These are phyloP conservation scores for Macropodus opercularis DNA, from an alignment of 2,797 vertebrate species.

Conservation along the genomic window DNA sequence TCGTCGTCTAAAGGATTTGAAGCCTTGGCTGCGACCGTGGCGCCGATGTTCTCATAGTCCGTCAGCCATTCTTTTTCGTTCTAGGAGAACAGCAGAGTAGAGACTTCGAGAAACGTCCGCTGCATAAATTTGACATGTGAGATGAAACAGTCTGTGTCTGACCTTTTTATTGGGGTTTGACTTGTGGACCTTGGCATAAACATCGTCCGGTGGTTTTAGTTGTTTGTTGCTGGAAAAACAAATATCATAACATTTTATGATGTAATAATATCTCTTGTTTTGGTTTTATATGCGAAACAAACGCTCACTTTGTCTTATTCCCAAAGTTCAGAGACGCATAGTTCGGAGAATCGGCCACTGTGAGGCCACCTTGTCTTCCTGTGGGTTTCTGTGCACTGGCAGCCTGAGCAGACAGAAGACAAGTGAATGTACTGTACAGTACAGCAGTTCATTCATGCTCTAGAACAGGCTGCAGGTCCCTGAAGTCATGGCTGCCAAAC, in stretches of 20 bases:
- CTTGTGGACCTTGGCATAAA: slow-evolving; percentile 48
- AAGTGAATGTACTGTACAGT: slow-evolving; percentile 2
- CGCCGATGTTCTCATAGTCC: slow-evolving; percentile 41
- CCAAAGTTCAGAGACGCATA: slow-evolving; percentile 54
- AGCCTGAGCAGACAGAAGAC: slow-evolving; percentile 41
- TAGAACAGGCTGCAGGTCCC: slow-evolving; percentile 11
- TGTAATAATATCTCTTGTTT: not conserved
- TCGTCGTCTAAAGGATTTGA: not conserved
- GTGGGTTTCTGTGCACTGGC: slow-evolving; percentile 18
- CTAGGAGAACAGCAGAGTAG: slow-evolving; percentile 5
- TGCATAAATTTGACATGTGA: no score
- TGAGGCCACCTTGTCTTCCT: slow-evolving; percentile 9
- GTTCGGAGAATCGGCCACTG: slow-evolving; percentile 30
- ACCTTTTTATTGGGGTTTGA: slow-evolving; percentile 26
- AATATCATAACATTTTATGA: not conserved
- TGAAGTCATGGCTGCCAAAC: slow-evolving; percentile 16
- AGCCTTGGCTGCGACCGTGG: not conserved
- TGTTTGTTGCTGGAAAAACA: slow-evolving; percentile 22
- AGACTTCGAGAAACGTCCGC: no score
- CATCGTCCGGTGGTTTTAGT: not conserved
- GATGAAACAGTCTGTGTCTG: slow-evolving; percentile 8
- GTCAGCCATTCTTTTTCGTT: not conserved
- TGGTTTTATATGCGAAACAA: not conserved
- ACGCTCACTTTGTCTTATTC: slow-evolving; percentile 48
- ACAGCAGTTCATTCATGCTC: slow-evolving; percentile 46